Evolutionary conservation across 1,140 invertebrate genomes (phyloP).

Genomic region (Tetragnatha versicolor): DNA sequence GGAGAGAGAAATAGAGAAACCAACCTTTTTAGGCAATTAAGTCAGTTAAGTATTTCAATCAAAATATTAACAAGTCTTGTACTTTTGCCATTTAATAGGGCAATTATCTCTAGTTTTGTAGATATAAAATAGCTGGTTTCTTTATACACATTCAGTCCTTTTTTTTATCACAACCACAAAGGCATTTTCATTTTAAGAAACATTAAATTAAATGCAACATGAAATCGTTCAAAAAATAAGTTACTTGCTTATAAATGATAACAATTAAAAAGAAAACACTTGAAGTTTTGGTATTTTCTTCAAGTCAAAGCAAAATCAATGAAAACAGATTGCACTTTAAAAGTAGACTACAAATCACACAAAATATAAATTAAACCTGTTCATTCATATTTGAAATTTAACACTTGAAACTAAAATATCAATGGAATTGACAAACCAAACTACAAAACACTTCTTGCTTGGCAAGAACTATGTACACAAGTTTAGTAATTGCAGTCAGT

Average conservation of each 20-base stretch:
- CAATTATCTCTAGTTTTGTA: constrained; percentile 15
- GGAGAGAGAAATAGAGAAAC: constrained; percentile 10
- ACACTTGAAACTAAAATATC: too few species aligned
- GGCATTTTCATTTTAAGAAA: constrained; percentile 28
- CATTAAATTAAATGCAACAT: background rate
- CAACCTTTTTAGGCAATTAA: constrained; percentile 36
- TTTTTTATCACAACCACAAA: constrained; percentile 44
- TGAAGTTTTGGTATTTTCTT: too few species aligned
- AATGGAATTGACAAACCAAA: too few species aligned
- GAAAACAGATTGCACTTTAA: too few species aligned
- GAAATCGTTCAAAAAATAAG: background rate
- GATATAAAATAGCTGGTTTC: constrained; percentile 39
- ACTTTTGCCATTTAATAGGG: background rate
- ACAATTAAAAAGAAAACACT: too few species aligned
- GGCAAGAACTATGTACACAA: too few species aligned
- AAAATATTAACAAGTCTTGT: constrained; percentile 12
- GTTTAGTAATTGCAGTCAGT: too few species aligned
- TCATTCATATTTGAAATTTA: too few species aligned
- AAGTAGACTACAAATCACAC: too few species aligned
- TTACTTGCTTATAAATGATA: background rate
- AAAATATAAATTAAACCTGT: too few species aligned
- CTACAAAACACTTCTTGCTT: too few species aligned
- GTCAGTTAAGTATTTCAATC: constrained; percentile 19
- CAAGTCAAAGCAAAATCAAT: too few species aligned
- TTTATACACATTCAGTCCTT: constrained; percentile 45